Evolutionary conservation across 92 coral and sea anemone genomes (phyloP).

Genomic region (Bergia puertoricense): DNA sequence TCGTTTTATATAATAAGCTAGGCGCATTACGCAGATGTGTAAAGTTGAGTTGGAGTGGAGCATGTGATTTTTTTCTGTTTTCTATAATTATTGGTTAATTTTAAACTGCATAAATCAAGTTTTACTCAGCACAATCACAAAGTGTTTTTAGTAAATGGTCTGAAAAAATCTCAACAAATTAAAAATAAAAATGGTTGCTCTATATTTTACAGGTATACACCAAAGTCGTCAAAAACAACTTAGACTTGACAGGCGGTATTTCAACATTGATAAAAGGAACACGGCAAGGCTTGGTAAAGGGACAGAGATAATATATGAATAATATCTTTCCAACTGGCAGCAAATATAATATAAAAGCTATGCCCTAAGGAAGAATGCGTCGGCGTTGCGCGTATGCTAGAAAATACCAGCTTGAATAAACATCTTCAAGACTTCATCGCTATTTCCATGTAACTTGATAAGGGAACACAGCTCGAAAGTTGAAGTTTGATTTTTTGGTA

Average conservation of each 20-base stretch:
- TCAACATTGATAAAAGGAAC: slow-evolving; percentile 1
- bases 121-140: not conserved
- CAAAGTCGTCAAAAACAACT: too few species aligned
- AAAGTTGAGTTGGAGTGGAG: not conserved
- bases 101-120: not conserved
- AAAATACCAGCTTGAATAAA: not conserved
- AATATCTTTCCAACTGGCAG: not conserved
- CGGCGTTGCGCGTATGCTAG: not conserved
- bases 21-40: not conserved
- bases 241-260: not conserved
- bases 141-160: not conserved
- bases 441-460: not conserved
- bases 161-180: not conserved
- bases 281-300: not conserved
- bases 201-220: not conserved
- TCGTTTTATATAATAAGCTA: not conserved
- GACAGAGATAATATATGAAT: not conserved
- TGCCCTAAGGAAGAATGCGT: slow-evolving; percentile 29
- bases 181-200: not conserved
- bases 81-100: too few species aligned
- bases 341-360: not conserved
- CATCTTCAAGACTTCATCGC: not conserved
- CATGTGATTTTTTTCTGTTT: not conserved
- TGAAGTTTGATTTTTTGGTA: slow-evolving; percentile 44
- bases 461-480: not conserved